A percentile compares a stretch with the other conserved stretches of the same genome.
Conservation (phyloP, 2,797 vertebrate genomes). For the Strix occidentalis region DNA sequence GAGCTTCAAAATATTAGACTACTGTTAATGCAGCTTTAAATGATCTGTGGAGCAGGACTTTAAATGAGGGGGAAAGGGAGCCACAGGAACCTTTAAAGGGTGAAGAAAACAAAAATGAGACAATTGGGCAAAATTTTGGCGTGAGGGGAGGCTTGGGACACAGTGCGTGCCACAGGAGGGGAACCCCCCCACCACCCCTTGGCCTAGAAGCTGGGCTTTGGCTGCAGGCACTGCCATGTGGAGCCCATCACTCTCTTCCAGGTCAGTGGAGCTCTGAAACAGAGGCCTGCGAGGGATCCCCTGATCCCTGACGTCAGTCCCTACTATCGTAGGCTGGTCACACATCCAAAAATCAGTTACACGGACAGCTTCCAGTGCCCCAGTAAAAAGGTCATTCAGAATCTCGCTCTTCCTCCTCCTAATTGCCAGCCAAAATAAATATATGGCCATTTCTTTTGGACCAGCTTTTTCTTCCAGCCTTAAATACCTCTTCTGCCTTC, state of each 20-base stretch:
- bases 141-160: background rate
- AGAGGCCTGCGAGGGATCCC: background rate
- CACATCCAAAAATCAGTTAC: background rate
- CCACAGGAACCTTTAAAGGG: background rate
- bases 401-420: background rate
- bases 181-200: background rate
- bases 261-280: background rate
- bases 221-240: background rate
- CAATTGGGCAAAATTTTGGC: background rate
- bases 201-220: background rate
- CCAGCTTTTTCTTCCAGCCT: background rate
- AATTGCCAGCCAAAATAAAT: background rate
- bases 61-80: background rate
- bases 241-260: background rate
- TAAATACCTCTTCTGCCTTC: background rate
- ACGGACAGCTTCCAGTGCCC: background rate
- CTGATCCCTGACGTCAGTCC: background rate
- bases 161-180: fast-evolving
- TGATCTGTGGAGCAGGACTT: background rate
- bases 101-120: background rate
- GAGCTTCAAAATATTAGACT: background rate
- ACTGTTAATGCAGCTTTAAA: background rate
- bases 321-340: background rate
- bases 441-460: background rate
- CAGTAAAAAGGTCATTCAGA: background rate